These are phyloP conservation scores for Branchinecta lindahli DNA, from an alignment of 1,140 invertebrate species.

Conservation along the genomic window DNA sequence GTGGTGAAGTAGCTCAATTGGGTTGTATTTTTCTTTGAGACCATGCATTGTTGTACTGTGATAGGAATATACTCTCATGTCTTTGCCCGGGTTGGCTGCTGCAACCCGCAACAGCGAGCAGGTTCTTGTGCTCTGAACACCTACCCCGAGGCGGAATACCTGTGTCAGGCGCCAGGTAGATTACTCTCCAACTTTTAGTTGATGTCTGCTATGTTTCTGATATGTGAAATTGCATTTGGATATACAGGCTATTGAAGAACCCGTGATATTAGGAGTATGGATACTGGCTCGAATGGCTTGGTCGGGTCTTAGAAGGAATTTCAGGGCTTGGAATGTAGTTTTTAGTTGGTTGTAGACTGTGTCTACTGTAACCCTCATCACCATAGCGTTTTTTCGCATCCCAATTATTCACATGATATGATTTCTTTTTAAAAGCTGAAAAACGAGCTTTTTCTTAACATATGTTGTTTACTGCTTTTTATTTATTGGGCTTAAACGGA, in stretches of 20 bases:
- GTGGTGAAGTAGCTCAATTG: too few relatives aligned
- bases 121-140: background rate
- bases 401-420: background rate
- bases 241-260: background rate
- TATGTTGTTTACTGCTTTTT: background rate
- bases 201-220: conserved; percentile 3
- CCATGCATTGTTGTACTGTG: too few relatives aligned
- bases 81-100: too few relatives aligned
- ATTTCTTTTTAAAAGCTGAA: background rate
- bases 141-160: background rate
- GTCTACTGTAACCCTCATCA: background rate
- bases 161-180: background rate
- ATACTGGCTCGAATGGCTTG: background rate
- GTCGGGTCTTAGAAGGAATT: background rate
- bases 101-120: background rate
- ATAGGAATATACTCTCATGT: too few relatives aligned
- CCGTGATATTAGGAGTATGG: background rate
- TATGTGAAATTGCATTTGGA: conserved; percentile 6
- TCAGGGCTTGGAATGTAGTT: background rate
- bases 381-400: background rate
- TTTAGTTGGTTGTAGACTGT: background rate
- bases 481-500: background rate
- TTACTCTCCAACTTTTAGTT: background rate
- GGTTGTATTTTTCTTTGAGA: too few relatives aligned
- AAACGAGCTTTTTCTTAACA: background rate